Conservation (phyloP, 2,888 invertebrate genomes). For the Agrilus mali region DNA sequence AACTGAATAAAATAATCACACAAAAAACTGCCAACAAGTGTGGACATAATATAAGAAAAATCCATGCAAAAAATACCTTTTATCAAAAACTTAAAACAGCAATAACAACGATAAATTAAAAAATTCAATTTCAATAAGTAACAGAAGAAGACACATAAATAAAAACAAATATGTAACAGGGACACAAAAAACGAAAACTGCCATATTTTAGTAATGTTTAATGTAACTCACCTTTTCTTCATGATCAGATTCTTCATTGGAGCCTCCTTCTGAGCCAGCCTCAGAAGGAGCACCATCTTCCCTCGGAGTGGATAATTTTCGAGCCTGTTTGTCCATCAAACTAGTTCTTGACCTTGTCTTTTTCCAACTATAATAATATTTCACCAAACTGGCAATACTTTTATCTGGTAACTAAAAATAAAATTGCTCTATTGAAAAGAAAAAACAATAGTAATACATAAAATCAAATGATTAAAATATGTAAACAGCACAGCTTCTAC, state of each 20-base stretch:
- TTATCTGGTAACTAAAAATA: slow-evolving; percentile 81
- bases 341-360: slow-evolving; percentile 86
- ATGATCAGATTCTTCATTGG: slow-evolving; percentile 76
- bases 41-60: no score
- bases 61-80: no score
- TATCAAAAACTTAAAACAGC: no score
- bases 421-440: slow-evolving; percentile 2
- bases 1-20: no score
- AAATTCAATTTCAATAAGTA: no score
- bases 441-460: no score
- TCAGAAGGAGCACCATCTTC: slow-evolving; percentile 63
- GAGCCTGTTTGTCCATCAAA: slow-evolving; percentile 79
- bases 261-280: slow-evolving; percentile 71
- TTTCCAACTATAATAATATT: slow-evolving; percentile 98
- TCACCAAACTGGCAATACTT: slow-evolving; percentile 88
- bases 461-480: background rate
- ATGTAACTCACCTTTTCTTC: slow-evolving; percentile 69
- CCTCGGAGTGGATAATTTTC: slow-evolving; percentile 51
- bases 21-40: no score
- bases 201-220: no score
- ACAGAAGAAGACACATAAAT: no score
- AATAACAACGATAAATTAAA: no score
- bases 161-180: no score
- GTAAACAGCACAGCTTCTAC: slow-evolving; percentile 10
- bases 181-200: no score